Evolutionary conservation across 1,140 invertebrate species (phyloP).

Genomic region (Zaprionus lachaisei): DNA sequence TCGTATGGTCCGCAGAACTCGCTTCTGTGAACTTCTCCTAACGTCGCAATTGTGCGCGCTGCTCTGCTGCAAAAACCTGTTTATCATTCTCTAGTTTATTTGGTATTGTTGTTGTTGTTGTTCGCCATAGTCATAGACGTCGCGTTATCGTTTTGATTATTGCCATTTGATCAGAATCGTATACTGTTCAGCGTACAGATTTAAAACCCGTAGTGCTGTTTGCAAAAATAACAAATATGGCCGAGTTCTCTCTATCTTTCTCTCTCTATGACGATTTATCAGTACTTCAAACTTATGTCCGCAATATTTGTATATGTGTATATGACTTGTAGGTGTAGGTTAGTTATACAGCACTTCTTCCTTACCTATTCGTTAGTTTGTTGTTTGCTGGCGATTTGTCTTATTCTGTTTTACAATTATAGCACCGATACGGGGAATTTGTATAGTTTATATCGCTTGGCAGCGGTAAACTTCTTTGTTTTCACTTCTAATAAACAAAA

Average conservation of each 20-base stretch:
- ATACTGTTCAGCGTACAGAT: slow-evolving; percentile 47
- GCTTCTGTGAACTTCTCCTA: not conserved
- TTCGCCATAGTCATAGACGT: not conserved
- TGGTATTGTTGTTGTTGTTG: slow-evolving; percentile 5
- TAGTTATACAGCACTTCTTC: slow-evolving; percentile 40
- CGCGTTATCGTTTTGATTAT: slow-evolving; percentile 49
- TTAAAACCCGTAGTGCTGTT: slow-evolving; percentile 52
- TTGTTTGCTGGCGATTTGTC: slow-evolving; percentile 10
- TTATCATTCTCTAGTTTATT: slow-evolving; percentile 16
- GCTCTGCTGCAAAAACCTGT: slow-evolving; percentile 22
- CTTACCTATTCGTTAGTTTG: slow-evolving; percentile 35
- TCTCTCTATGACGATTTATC: slow-evolving; percentile 33
- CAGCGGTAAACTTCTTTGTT: slow-evolving; percentile 9
- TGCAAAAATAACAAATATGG: slow-evolving; percentile 61
- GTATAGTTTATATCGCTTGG: not conserved
- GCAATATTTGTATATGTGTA: not conserved
- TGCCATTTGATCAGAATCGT: slow-evolving; percentile 29
- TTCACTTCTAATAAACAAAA: slow-evolving; percentile 14
- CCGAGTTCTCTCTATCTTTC: slow-evolving; percentile 1
- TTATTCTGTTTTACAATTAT: slow-evolving; percentile 16
- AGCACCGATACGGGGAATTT: not conserved
- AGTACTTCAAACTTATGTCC: not conserved
- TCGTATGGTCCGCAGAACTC: not conserved
- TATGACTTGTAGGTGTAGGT: slow-evolving; percentile 44
- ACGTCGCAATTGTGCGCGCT: slow-evolving; percentile 14